Percentiles rank a stretch among this genome's conserved stretches.
These are phyloP conservation scores for Apodemia mormo DNA, from an alignment of 2,888 invertebrate genomes.

Conservation along the genomic window DNA sequence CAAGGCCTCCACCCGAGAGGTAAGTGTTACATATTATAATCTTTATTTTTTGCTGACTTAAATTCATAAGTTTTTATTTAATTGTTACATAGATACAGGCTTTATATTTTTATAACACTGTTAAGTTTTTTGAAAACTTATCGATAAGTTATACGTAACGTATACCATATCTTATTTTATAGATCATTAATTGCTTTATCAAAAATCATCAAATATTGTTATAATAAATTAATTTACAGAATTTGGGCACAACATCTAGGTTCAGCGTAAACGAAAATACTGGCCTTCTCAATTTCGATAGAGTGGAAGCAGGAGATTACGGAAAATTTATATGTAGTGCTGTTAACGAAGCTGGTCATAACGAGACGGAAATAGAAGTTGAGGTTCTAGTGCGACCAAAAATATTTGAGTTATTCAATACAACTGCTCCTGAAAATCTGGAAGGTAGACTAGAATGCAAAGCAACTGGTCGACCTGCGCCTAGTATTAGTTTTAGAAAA, in stretches of 20 bases:
- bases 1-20: slow-evolving; percentile 85
- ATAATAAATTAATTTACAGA: slow-evolving; percentile 56
- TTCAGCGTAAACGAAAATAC: slow-evolving; percentile 86
- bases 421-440: slow-evolving; percentile 83
- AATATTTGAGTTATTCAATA: slow-evolving; percentile 89
- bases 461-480: slow-evolving; percentile 90
- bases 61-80: too few species aligned
- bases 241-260: slow-evolving; percentile 84
- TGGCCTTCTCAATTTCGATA: slow-evolving; percentile 87
- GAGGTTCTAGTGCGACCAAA: slow-evolving; percentile 89
- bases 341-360: slow-evolving; percentile 88
- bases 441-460: slow-evolving; percentile 88
- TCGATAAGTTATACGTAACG: background rate
- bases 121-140: background rate
- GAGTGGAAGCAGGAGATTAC: slow-evolving; percentile 89
- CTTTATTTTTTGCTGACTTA: too few species aligned
- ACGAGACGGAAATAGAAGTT: slow-evolving; percentile 85
- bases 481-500: slow-evolving; percentile 90
- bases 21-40: slow-evolving; percentile 36
- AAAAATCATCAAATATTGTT: too few species aligned
- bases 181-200: too few species aligned
- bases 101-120: background rate
- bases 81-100: too few species aligned
- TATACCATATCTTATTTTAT: too few species aligned
- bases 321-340: slow-evolving; percentile 92